A percentile compares a stretch with the other conserved stretches of the same genome.
Evolutionary conservation across 2,113 vertebrate species (phyloP).

Genomic region (Cinclus cinclus): DNA sequence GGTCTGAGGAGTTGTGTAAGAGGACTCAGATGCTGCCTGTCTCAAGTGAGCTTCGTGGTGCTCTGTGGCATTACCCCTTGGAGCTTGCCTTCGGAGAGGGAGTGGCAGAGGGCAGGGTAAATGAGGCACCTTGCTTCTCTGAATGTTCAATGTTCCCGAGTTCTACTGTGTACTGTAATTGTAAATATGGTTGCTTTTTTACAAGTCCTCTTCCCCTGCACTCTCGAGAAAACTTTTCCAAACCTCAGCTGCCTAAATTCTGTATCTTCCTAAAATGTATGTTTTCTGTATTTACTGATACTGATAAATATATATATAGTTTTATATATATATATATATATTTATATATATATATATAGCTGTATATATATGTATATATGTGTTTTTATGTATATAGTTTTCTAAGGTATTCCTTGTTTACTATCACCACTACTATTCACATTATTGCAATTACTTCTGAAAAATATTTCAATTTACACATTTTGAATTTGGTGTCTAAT

Average conservation of each 20-base stretch:
- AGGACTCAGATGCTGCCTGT: background rate
- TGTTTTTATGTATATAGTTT: too few species aligned
- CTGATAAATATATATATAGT: too few species aligned
- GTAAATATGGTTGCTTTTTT: background rate
- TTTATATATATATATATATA: too few species aligned
- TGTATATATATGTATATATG: too few species aligned
- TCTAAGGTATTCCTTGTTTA: background rate
- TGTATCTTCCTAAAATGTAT: background rate
- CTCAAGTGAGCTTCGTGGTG: accelerated
- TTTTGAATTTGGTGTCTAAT: background rate
- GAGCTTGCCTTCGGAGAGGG: background rate
- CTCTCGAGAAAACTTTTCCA: background rate
- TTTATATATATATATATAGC: too few species aligned
- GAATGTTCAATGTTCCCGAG: background rate
- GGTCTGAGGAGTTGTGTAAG: background rate
- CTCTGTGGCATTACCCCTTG: background rate
- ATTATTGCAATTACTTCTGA: background rate
- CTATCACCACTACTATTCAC: background rate
- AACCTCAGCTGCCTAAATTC: background rate
- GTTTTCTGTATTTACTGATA: background rate
- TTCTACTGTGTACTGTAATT: background rate
- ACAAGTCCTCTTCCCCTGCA: background rate
- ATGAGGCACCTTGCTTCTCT: background rate
- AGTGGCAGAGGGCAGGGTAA: accelerated
- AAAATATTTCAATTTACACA: background rate